Base-by-base conservation (phyloP, 2,888 invertebrate genomes). In the Amblyjoppa fuscipennis region DNA sequence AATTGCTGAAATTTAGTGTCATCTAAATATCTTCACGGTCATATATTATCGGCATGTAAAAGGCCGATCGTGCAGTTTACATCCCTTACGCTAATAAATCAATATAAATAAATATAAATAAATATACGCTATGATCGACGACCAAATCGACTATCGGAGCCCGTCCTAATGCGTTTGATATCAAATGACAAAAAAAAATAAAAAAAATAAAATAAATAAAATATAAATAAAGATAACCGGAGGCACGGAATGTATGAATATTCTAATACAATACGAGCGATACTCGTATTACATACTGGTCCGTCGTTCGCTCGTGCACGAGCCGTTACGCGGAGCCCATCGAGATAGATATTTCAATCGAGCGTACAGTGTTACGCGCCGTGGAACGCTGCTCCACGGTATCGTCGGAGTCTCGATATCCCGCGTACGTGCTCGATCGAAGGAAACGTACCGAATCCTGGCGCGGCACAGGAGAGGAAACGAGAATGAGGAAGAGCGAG, bases 391-490 rank as follows among this genome's bases (percentile, higher is more conserved):
- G 45, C 45, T 49, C 45, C 69, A 74, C 68, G 81, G 81, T 81
- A 81, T 81, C 81, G 64, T 25, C n/a, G 56, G n/a, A n/a, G 41
- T 49, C 59, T 78, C 78, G 74, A 83, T 82, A 74, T 85, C 85
- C 78, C 85, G 78, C 85, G 89, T 84, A 89, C 88, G 80, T 71
- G 61, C 34, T 71, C 61, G 81, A 80, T 82, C 59, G 79, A 90
- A 89, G 87, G 89, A 89, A 88, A 91, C 90, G 69, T 76, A 64
- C 70, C 75, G 81, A 90, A 91, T 91, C 90, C 89, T 87, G 83
- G 85, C 51, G 41, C 41, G 41, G 74, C 78, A 41, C 38, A 49
- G 59, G 45, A 75, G 28, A 25, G 69, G 66, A 70, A 68, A 68
- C 16, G 68, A 69, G 71, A 51, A 56, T 16, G 69, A 68, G 53